Conservation (phyloP, 2,797 vertebrate species). For the Pipistrellus pygmaeus region DNA sequence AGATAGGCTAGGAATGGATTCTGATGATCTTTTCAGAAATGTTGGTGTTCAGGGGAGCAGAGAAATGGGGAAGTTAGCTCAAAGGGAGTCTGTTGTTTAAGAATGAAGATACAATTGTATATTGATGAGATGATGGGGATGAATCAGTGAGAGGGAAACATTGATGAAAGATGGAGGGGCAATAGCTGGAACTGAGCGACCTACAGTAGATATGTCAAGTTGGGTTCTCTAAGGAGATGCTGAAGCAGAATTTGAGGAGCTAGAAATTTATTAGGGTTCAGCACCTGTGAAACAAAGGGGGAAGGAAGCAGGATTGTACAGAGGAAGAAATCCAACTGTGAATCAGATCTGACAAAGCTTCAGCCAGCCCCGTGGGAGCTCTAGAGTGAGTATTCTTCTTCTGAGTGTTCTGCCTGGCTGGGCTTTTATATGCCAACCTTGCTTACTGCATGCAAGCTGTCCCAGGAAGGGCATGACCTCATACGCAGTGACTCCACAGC, state of each 20-base stretch:
- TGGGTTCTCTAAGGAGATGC: not conserved
- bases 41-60: not conserved
- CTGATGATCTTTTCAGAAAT: conserved; percentile 6
- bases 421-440: not conserved
- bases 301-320: not conserved
- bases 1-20: not conserved
- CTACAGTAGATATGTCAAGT: not conserved
- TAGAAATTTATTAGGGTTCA: not conserved
- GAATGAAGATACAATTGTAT: not conserved
- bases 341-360: not conserved
- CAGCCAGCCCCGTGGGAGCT: not conserved
- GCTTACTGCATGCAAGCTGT: not conserved
- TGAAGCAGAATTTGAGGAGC: not conserved
- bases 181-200: not conserved
- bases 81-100: not conserved
- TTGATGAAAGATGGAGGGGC: not conserved
- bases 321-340: not conserved
- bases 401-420: not conserved
- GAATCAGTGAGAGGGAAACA: not conserved
- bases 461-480: not conserved
- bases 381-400: not conserved
- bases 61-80: not conserved
- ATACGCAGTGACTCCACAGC: not conserved
- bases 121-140: not conserved
- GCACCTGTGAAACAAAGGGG: not conserved